Percentiles rank a stretch among this genome's conserved stretches.
Conservation (phyloP, 2,797 vertebrate genomes). For the Coregonus sp. region DNA sequence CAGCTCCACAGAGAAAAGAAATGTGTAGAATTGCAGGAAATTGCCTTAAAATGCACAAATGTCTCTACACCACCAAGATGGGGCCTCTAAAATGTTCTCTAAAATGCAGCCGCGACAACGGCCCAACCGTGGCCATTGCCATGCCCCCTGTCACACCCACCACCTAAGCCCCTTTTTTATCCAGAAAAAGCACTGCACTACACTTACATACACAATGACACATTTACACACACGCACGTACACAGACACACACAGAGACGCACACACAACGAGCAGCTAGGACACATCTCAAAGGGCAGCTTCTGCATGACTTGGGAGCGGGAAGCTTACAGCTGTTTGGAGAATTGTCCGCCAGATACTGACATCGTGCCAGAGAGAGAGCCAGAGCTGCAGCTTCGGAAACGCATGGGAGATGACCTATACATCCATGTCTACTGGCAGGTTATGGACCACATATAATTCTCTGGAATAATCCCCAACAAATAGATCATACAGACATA, state of each 20-base stretch:
- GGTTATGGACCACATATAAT: not conserved
- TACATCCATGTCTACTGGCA: not conserved
- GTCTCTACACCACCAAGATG: too few relatives aligned
- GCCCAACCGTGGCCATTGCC: too few relatives aligned
- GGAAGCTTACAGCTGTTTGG: slow-evolving; percentile 74
- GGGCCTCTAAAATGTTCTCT: too few relatives aligned
- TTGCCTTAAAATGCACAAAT: too few relatives aligned
- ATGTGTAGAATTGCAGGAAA: too few relatives aligned
- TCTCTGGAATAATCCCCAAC: not conserved
- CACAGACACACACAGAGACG: not conserved
- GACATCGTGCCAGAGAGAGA: slow-evolving; percentile 63
- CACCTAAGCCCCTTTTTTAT: too few relatives aligned
- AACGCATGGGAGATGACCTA: not conserved
- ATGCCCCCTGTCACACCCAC: too few relatives aligned
- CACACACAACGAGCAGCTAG: slow-evolving; percentile 53
- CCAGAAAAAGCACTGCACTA: too few relatives aligned
- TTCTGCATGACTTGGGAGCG: slow-evolving; percentile 70
- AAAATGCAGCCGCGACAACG: too few relatives aligned
- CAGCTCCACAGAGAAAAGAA: too few relatives aligned
- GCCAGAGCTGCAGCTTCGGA: not conserved
- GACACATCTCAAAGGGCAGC: slow-evolving; percentile 70
- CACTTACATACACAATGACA: slow-evolving; percentile 16
- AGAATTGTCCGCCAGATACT: slow-evolving; percentile 61
- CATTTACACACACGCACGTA: not conserved
- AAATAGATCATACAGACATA: not conserved